Conservation (phyloP, 2,888 invertebrate genomes). For the Drosophila pseudotalamancana region DNA sequence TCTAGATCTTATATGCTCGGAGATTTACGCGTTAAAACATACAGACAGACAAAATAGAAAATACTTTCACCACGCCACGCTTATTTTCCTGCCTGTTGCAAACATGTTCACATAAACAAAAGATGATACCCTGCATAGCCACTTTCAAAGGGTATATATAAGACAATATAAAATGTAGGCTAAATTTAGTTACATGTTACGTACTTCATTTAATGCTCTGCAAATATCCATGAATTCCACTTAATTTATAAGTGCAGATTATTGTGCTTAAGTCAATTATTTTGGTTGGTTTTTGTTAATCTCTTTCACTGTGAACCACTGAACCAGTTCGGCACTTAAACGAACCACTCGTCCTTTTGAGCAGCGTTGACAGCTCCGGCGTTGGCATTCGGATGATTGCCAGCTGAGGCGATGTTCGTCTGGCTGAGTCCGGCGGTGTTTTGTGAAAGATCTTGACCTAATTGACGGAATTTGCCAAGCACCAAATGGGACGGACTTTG, state of each 20-base stretch:
- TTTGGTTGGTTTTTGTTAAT: slow-evolving; percentile 52
- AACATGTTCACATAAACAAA: no score
- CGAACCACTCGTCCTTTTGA: slow-evolving; percentile 97
- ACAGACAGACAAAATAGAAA: not conserved
- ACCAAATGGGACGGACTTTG: slow-evolving; percentile 96
- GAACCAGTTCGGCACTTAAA: slow-evolving; percentile 84
- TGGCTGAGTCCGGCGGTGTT: slow-evolving; percentile 81
- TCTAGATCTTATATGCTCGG: no score
- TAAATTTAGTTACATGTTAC: slow-evolving; percentile 26
- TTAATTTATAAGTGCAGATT: slow-evolving; percentile 74
- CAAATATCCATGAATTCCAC: slow-evolving; percentile 81
- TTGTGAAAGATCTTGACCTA: slow-evolving; percentile 86
- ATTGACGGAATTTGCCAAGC: slow-evolving; percentile 92
- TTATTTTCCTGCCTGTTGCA: no score
- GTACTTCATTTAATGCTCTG: slow-evolving; percentile 85
- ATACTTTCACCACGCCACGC: no score
- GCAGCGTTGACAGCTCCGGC: slow-evolving; percentile 85
- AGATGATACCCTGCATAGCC: no score
- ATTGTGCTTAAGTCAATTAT: slow-evolving; percentile 72
- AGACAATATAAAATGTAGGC: no score
- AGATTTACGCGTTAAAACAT: not conserved
- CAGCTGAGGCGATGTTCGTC: slow-evolving; percentile 75
- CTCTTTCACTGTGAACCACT: slow-evolving; percentile 44
- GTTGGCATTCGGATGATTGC: slow-evolving; percentile 80
- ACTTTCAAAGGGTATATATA: no score